Evolutionary conservation across 1,140 invertebrate species (phyloP).

Genomic region (Zelostemma sp.): DNA sequence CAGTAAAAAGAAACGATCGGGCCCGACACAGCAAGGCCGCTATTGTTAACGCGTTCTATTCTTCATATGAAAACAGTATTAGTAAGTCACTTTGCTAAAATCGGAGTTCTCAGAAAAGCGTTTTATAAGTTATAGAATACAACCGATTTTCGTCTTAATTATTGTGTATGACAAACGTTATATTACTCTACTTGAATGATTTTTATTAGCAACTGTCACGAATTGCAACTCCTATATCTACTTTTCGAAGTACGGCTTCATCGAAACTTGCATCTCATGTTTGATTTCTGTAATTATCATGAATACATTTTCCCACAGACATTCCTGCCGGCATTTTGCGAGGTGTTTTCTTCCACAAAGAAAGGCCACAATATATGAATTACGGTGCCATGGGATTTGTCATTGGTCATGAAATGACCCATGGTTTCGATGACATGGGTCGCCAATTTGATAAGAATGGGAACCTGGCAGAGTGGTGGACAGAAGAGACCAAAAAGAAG

Average conservation of each 20-base stretch:
- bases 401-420: slow-evolving; percentile 84
- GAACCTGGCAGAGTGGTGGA: slow-evolving; percentile 86
- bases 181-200: too few relatives aligned
- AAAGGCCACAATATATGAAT: slow-evolving; percentile 68
- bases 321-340: slow-evolving; percentile 10
- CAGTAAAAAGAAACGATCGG: slow-evolving; percentile 86
- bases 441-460: slow-evolving; percentile 78
- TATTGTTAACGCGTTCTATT: slow-evolving; percentile 79
- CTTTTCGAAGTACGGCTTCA: not conserved
- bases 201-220: too few relatives aligned
- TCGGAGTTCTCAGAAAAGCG: too few relatives aligned
- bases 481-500: slow-evolving; percentile 74
- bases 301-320: slow-evolving; percentile 9
- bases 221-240: not conserved
- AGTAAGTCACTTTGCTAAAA: slow-evolving; percentile 70
- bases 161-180: too few relatives aligned
- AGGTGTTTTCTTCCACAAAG: slow-evolving; percentile 6
- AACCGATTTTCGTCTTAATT: too few relatives aligned
- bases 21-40: slow-evolving; percentile 76
- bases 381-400: slow-evolving; percentile 84
- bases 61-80: slow-evolving; percentile 77
- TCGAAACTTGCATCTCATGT: too few relatives aligned
- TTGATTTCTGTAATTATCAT: too few relatives aligned
- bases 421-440: slow-evolving; percentile 83
- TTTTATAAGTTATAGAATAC: too few relatives aligned